Percentiles rank a stretch among this genome's conserved stretches.
These are phyloP conservation scores for Nomada fucata DNA, from an alignment of 2,888 invertebrate species.

Conservation along the genomic window DNA sequence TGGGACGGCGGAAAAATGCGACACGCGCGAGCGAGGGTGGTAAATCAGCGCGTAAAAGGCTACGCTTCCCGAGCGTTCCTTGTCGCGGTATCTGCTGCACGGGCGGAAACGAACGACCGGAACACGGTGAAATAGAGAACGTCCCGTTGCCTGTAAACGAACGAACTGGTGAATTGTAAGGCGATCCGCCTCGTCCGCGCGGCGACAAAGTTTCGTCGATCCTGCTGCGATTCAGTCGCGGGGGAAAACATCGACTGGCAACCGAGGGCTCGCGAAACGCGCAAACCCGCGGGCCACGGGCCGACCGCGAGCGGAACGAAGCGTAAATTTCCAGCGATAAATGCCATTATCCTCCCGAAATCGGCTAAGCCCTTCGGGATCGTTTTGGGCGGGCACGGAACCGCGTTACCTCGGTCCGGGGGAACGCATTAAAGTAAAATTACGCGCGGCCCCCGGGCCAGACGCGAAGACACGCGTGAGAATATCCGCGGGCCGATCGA, in stretches of 20 bases:
- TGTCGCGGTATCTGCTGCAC: neutral
- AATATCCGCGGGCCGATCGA: constrained; percentile 20
- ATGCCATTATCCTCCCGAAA: too few species aligned
- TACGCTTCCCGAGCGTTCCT: neutral
- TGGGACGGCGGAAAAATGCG: constrained; percentile 28
- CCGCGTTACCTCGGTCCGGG: neutral
- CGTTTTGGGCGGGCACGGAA: neutral
- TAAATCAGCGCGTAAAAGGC: constrained; percentile 27
- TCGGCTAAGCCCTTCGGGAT: neutral
- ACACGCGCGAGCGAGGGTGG: constrained; percentile 14
- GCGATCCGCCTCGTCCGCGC: neutral
- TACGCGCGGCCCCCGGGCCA: constrained; percentile 1
- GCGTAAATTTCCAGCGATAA: too few species aligned
- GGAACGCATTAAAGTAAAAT: constrained; percentile 3
- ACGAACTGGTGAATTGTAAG: too few species aligned
- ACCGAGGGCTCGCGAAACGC: too few species aligned
- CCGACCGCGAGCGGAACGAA: too few species aligned
- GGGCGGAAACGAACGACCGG: constrained; percentile 1
- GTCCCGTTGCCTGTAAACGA: neutral
- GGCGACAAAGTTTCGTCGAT: neutral
- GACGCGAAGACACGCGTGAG: constrained; percentile 25
- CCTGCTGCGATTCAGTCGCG: neutral
- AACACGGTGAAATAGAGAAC: neutral
- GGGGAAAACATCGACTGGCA: too few species aligned
- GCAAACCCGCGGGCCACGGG: too few species aligned